Evolutionary conservation across 2,888 invertebrate species (phyloP).

Genomic region (Drosophila peninsularis): DNA sequence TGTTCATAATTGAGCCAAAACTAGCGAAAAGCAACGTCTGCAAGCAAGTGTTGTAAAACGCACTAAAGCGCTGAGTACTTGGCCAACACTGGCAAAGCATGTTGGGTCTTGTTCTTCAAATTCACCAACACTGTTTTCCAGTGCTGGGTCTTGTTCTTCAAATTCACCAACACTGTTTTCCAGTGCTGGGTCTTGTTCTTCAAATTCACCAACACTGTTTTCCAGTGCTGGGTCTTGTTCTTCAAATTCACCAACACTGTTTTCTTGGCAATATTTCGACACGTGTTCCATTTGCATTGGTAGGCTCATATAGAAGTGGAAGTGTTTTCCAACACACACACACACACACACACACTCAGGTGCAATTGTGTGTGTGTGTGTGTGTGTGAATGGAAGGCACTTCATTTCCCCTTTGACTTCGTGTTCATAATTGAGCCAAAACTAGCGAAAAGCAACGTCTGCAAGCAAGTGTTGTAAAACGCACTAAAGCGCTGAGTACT

Average conservation of each 20-base stretch:
- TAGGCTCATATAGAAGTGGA: too few species aligned
- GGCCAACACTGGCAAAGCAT: too few species aligned
- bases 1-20: conserved; percentile 8
- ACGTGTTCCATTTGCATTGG: too few species aligned
- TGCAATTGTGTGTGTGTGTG: not conserved
- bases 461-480: conserved; percentile 5
- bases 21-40: not conserved
- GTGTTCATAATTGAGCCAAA: conserved; percentile 7
- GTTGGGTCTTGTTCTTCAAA: too few species aligned
- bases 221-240: too few species aligned
- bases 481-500: conserved; percentile 1
- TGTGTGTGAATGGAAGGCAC: not conserved
- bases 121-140: too few species aligned
- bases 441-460: not conserved
- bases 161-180: too few species aligned
- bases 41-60: conserved; percentile 6
- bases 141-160: too few species aligned
- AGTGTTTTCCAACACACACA: too few species aligned
- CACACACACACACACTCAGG: conserved; percentile 88
- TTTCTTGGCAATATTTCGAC: too few species aligned
- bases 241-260: not conserved
- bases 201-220: too few species aligned
- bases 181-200: too few species aligned
- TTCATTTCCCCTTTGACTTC: not conserved
- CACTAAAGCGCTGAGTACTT: conserved; percentile 1